These are phyloP conservation scores for Myotis davidii DNA, from an alignment of 2,113 vertebrate genomes.

Conservation along the genomic window DNA sequence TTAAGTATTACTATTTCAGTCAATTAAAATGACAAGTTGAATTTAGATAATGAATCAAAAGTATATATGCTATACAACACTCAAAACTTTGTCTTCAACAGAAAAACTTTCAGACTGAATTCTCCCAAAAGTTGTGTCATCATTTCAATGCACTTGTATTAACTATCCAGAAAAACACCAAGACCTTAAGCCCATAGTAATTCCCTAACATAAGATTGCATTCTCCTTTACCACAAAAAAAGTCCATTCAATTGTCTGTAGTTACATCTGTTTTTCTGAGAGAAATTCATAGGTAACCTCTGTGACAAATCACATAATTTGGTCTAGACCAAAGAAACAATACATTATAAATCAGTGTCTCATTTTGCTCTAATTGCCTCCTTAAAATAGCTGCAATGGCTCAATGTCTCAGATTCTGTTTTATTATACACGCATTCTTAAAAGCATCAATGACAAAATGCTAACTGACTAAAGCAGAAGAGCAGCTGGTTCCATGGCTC, in stretches of 20 bases:
- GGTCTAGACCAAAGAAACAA: slow-evolving; percentile 53
- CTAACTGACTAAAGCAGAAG: slow-evolving; percentile 74
- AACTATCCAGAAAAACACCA: slow-evolving; percentile 42
- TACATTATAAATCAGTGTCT: slow-evolving; percentile 74
- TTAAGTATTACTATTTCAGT: not conserved
- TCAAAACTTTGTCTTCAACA: slow-evolving; percentile 45
- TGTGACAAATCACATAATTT: slow-evolving; percentile 65
- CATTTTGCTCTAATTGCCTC: slow-evolving; percentile 59
- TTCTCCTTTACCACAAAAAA: slow-evolving; percentile 13
- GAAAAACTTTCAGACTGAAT: slow-evolving; percentile 31
- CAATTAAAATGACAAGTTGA: slow-evolving; percentile 12
- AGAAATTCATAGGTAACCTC: slow-evolving; percentile 47
- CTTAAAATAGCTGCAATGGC: slow-evolving; percentile 78
- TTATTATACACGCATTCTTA: slow-evolving; percentile 70
- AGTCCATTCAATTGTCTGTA: not conserved
- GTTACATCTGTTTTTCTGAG: not conserved
- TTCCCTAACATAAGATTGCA: not conserved
- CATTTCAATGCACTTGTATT: not conserved
- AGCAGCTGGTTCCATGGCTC: slow-evolving; percentile 82
- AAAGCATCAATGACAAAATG: slow-evolving; percentile 74
- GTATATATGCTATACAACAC: not conserved
- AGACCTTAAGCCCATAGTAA: not conserved
- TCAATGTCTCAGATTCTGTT: slow-evolving; percentile 73
- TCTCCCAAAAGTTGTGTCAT: slow-evolving; percentile 14
- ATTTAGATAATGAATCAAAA: slow-evolving; percentile 42